Percentiles rank a stretch among this genome's conserved stretches.
Conservation (phyloP, 2,888 invertebrate species). For the Chaetogeoica ovagalla region DNA sequence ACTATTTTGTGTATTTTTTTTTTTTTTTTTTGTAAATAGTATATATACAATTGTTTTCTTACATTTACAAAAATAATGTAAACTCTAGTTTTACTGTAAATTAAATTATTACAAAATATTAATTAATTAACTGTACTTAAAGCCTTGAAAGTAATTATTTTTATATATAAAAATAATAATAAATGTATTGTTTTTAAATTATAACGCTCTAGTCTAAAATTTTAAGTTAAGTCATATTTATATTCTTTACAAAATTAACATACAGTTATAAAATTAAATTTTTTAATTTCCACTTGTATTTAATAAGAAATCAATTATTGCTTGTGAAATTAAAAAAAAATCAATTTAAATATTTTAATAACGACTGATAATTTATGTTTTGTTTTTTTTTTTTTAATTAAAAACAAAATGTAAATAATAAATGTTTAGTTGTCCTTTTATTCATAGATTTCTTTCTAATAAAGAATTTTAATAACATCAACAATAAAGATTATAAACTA, state of each 20-base stretch:
- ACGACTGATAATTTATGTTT: slow-evolving; percentile 44
- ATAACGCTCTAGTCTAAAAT: slow-evolving; percentile 50
- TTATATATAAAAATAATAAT: slow-evolving; percentile 22
- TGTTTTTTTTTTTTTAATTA: slow-evolving; percentile 16
- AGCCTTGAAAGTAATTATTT: slow-evolving; percentile 35
- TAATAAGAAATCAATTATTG: slow-evolving; percentile 31
- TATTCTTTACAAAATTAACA: slow-evolving; percentile 45
- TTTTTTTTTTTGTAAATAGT: slow-evolving; percentile 42
- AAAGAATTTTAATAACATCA: neutral
- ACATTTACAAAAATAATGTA: slow-evolving; percentile 40
- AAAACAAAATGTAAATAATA: slow-evolving; percentile 49
- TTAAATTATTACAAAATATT: slow-evolving; percentile 41
- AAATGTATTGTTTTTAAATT: slow-evolving; percentile 39
- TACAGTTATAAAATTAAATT: slow-evolving; percentile 11
- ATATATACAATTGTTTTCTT: slow-evolving; percentile 47
- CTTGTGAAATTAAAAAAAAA: slow-evolving; percentile 40
- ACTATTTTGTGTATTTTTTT: slow-evolving; percentile 28
- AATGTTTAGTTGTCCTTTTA: neutral
- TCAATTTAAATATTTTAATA: slow-evolving; percentile 35
- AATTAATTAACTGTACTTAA: slow-evolving; percentile 53
- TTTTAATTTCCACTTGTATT: slow-evolving; percentile 30
- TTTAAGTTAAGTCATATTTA: slow-evolving; percentile 5
- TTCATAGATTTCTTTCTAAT: neutral
- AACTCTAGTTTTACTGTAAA: slow-evolving; percentile 40
- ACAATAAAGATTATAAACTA: neutral